phyloP scores from a whole-genome alignment of 1,140 invertebrate species.

The Drosophila trapezifrons region DNA sequence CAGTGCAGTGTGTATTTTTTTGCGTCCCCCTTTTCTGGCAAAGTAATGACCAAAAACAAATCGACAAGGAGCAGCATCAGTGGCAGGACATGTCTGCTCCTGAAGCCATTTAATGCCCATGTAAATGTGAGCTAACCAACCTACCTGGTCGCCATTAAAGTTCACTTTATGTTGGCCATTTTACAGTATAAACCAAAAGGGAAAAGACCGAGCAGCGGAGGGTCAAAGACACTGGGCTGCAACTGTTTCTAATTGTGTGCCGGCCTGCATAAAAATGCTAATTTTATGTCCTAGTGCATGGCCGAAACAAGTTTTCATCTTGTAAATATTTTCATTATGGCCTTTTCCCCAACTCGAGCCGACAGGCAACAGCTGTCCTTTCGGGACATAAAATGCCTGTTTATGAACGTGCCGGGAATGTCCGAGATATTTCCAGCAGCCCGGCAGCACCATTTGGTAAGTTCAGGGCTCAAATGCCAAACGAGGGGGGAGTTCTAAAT shows the following conservation, averaged over 20 bases:
- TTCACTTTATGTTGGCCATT: slow-evolving; percentile 72
- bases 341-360: slow-evolving; percentile 5
- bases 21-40: slow-evolving; percentile 31
- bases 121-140: slow-evolving; percentile 64
- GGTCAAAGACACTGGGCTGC: slow-evolving; percentile 31
- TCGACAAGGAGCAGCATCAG: slow-evolving; percentile 36
- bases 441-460: slow-evolving; percentile 3
- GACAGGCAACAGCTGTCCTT: slow-evolving; percentile 55
- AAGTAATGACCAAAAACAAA: slow-evolving; percentile 70
- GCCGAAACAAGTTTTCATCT: slow-evolving; percentile 58
- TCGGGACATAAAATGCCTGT: slow-evolving; percentile 50
- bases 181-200: slow-evolving; percentile 43
- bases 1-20: not conserved
- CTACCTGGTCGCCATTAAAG: slow-evolving; percentile 69
- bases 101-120: slow-evolving; percentile 71
- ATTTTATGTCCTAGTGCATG: slow-evolving; percentile 64
- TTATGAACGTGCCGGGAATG: slow-evolving; percentile 60
- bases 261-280: slow-evolving; percentile 74
- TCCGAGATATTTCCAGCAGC: slow-evolving; percentile 20
- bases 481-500: slow-evolving; percentile 19
- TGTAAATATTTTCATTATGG: slow-evolving; percentile 65
- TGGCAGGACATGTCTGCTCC: slow-evolving; percentile 21
- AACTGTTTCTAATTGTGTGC: slow-evolving; percentile 62
- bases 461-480: slow-evolving; percentile 41
- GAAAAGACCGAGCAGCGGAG: slow-evolving; percentile 1